Evolutionary conservation across 2,888 invertebrate genomes (phyloP), one percentile per base, ranked within the genome.

Genomic region (Flexamia atlantica): DNA sequence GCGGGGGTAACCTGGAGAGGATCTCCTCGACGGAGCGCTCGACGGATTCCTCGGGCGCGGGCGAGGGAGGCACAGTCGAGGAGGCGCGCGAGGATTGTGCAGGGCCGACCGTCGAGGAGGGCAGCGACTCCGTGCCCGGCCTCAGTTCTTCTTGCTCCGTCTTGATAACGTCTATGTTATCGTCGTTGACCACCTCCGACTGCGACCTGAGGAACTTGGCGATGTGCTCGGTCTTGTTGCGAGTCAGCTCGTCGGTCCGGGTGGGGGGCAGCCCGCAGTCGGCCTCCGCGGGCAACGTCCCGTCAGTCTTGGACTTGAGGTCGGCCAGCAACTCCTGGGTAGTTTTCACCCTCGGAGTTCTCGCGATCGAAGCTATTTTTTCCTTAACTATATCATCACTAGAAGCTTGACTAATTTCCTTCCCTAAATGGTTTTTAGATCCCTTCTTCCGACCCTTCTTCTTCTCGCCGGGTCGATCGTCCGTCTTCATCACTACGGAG

Each of bases 251-350:
- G 80, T 86, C 86, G 10, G 46, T 46, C n/a, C 17, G 46, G 3
- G 53, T 23, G 53, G 3, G 20, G 20, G 87, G 82, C 76, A 85
- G 83, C 72, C 85, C 85, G 83, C 87, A 87, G 85, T 87, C 87
- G 57, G 86, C 84, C 79, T 88, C 87, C 81, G 84, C 83, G 79
- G 84, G 74, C 46, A 84, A 84, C 72, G 83, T 86, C 84, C 84
- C 86, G 30, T 85, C 85, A 76, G 85, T 85, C 68, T 85, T 85
- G 20, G 86, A 86, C 79, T 86, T 87, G 64, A 88, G 85, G 53
- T 86, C 87, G 42, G 88, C 95, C 85, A 97, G 91, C 83, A 97
- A 90, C 90, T 97, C 96, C 89, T 95, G 94, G 0, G 97, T 97
- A 32, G 95, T 95, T 90, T 95, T 95, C 72, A 95, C 92, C 88